These are phyloP conservation scores for Pseudolaguvia tuberculata DNA, from an alignment of 2,113 vertebrate genomes.

Conservation along the genomic window DNA sequence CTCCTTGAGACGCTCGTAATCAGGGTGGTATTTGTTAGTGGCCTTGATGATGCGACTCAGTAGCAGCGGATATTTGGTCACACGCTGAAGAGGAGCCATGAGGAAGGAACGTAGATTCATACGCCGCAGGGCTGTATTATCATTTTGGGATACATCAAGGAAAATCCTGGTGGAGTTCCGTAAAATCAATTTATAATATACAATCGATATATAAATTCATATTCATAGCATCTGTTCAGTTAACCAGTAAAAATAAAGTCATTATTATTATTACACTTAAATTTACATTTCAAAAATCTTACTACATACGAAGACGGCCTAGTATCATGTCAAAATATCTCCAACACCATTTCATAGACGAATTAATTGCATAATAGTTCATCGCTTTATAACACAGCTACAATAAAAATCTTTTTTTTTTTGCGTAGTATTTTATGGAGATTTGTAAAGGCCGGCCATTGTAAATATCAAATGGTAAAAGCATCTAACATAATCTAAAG, in stretches of 20 bases:
- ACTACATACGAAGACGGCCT: too few relatives aligned
- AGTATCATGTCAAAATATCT: too few relatives aligned
- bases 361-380: background rate
- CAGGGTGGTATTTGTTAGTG: slow-evolving; percentile 79
- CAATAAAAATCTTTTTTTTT: background rate
- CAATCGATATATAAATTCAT: background rate
- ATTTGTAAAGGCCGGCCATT: background rate
- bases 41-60: slow-evolving; percentile 85
- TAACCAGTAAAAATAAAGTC: background rate
- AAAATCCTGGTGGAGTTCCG: slow-evolving; percentile 75
- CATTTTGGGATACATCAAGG: slow-evolving; percentile 87
- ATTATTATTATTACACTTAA: too few relatives aligned
- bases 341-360: too few relatives aligned
- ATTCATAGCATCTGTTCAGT: background rate
- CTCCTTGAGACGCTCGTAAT: slow-evolving; percentile 77
- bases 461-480: background rate
- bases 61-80: slow-evolving; percentile 86
- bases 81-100: slow-evolving; percentile 85
- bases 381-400: too few relatives aligned
- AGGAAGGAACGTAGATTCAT: slow-evolving; percentile 92
- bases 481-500: background rate
- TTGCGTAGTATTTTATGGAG: background rate
- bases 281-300: too few relatives aligned
- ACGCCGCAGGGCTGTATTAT: slow-evolving; percentile 83
- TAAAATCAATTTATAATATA: background rate